Conservation (phyloP, 2,113 vertebrate genomes). For the Corythornis madagascariensis region DNA sequence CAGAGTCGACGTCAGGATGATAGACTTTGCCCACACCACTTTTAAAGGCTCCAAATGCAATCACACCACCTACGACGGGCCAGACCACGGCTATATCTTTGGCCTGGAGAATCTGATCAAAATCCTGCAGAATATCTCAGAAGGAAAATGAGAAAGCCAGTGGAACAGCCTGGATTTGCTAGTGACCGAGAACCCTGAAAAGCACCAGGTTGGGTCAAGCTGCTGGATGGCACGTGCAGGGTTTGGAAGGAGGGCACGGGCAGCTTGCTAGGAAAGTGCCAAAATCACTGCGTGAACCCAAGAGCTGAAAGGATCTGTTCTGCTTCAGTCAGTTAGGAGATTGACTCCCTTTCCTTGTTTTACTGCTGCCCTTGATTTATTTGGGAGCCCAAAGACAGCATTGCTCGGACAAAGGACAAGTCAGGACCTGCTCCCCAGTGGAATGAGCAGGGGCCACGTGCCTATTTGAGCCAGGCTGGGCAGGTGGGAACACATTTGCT, state of each 20-base stretch:
- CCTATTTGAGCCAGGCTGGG: background rate
- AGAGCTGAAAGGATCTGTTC: background rate
- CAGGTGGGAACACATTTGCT: background rate
- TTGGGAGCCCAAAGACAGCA: conserved; percentile 11
- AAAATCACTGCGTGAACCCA: background rate
- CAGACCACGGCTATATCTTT: conserved; percentile 80
- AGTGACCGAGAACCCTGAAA: background rate
- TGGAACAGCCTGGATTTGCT: background rate
- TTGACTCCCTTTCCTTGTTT: conserved; percentile 31
- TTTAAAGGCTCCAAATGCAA: conserved; percentile 70
- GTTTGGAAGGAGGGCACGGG: background rate
- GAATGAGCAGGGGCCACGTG: background rate
- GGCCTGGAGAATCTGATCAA: conserved; percentile 81
- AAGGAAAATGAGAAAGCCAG: conserved; percentile 57
- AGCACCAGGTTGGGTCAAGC: background rate
- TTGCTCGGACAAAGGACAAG: conserved; percentile 38
- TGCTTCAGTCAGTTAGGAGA: conserved; percentile 12
- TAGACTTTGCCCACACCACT: conserved; percentile 82
- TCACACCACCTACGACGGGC: conserved; percentile 62
- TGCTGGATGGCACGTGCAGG: background rate
- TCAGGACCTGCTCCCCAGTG: background rate
- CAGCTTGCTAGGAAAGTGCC: background rate
- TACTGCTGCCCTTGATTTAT: conserved; percentile 19
- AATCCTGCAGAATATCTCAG: conserved; percentile 72
- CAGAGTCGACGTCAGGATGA: conserved; percentile 78